These are phyloP conservation scores for Cheirogaleus major DNA, from an alignment of 2,797 vertebrate genomes.

Conservation along the genomic window DNA sequence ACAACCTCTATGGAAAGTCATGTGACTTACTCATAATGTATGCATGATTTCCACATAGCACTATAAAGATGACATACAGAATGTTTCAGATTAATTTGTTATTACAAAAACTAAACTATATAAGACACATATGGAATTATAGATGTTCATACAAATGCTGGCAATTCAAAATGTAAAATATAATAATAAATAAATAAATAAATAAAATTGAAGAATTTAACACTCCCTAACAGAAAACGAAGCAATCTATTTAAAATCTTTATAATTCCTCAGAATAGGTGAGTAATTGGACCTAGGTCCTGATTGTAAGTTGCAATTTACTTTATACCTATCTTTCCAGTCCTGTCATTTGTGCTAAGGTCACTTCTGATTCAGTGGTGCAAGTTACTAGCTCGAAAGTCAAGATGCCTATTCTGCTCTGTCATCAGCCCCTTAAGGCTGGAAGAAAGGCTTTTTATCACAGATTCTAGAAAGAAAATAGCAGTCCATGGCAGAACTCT, in stretches of 20 bases:
- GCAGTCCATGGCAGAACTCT: background rate
- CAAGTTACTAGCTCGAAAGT: background rate
- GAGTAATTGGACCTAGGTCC: background rate
- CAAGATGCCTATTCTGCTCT: background rate
- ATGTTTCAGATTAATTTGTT: background rate
- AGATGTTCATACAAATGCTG: background rate
- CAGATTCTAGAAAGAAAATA: background rate
- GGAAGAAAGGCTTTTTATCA: background rate
- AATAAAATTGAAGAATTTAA: background rate
- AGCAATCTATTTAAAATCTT: background rate
- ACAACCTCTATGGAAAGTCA: too few relatives aligned
- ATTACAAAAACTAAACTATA: background rate
- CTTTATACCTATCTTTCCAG: background rate
- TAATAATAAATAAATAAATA: background rate
- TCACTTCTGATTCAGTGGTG: background rate
- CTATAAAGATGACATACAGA: background rate
- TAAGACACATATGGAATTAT: background rate
- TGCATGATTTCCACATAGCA: background rate
- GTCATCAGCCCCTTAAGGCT: too few relatives aligned
- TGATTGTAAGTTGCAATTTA: background rate
- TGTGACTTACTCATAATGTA: background rate
- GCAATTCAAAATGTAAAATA: background rate
- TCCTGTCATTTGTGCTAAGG: background rate
- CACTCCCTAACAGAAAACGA: background rate
- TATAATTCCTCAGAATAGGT: background rate